A percentile compares a stretch with the other conserved stretches of the same genome.
Evolutionary conservation across 2,888 invertebrate species (phyloP).

Genomic region (Timema cristinae): DNA sequence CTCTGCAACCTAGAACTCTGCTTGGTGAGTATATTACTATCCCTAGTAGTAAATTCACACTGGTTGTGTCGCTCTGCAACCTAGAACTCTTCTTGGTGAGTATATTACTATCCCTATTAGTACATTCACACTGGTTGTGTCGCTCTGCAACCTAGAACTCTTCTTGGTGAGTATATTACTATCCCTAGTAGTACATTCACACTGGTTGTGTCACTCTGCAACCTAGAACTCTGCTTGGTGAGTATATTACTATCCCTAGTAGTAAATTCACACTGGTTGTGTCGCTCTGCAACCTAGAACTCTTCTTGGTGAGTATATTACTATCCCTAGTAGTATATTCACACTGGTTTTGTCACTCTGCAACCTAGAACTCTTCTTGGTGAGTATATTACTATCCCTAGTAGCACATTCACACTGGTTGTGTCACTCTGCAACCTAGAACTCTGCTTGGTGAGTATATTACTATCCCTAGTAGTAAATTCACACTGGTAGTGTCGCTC

Average conservation of each 20-base stretch:
- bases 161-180: slow-evolving; percentile 63
- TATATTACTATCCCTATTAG: slow-evolving; percentile 42
- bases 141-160: slow-evolving; percentile 82
- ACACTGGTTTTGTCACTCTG: slow-evolving; percentile 88
- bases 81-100: slow-evolving; percentile 81
- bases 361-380: slow-evolving; percentile 86
- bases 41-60: slow-evolving; percentile 68
- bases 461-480: slow-evolving; percentile 50
- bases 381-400: slow-evolving; percentile 46
- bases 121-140: slow-evolving; percentile 94
- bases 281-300: slow-evolving; percentile 89
- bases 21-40: slow-evolving; percentile 59
- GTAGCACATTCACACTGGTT: slow-evolving; percentile 91
- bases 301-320: slow-evolving; percentile 63
- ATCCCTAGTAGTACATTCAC: slow-evolving; percentile 64
- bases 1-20: slow-evolving; percentile 82
- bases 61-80: slow-evolving; percentile 87
- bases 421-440: slow-evolving; percentile 85
- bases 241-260: slow-evolving; percentile 38
- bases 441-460: slow-evolving; percentile 72
- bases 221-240: slow-evolving; percentile 83
- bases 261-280: slow-evolving; percentile 92
- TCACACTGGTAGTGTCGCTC: slow-evolving; percentile 88
- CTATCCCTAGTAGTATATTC: slow-evolving; percentile 60
- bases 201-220: slow-evolving; percentile 91